Evolutionary conservation across 1,140 invertebrate genomes (phyloP).

Genomic region (Scaptomyza pallida): DNA sequence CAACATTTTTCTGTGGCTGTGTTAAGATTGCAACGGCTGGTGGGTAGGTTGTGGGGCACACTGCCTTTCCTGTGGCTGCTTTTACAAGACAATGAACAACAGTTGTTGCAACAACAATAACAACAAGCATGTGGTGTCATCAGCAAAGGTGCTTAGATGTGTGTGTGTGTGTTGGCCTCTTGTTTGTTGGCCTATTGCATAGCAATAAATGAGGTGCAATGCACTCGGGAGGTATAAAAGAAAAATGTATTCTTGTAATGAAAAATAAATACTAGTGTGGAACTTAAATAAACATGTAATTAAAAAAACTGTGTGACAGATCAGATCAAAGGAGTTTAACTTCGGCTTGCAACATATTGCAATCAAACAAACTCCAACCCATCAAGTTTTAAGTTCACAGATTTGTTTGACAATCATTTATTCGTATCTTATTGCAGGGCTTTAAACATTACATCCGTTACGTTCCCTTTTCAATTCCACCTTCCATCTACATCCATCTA

Average conservation of each 20-base stretch:
- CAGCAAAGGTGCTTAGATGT: conserved; percentile 4
- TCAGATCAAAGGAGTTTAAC: too few relatives aligned
- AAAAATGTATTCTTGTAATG: background rate
- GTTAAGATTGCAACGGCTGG: conserved; percentile 66
- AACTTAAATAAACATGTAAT: background rate
- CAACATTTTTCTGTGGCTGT: conserved; percentile 70
- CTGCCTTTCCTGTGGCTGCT: conserved; percentile 17
- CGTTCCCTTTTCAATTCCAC: conserved; percentile 8
- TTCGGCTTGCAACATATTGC: conserved; percentile 10
- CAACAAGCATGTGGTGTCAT: conserved; percentile 5
- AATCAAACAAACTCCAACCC: background rate
- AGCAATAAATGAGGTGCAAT: conserved; percentile 25
- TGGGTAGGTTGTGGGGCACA: conserved; percentile 31
- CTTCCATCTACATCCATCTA: conserved; percentile 46
- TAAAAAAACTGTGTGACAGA: background rate
- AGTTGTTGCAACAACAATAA: conserved; percentile 19
- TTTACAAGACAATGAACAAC: conserved; percentile 65
- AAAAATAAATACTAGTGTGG: background rate
- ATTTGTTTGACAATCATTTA: conserved; percentile 33
- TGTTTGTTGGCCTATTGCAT: conserved; percentile 1
- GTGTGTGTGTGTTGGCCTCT: conserved; percentile 6
- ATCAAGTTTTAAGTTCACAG: conserved; percentile 14
- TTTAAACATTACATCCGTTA: conserved; percentile 39
- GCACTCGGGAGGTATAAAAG: too few relatives aligned
- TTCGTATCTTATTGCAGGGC: conserved; percentile 42